Evolutionary conservation across 2,888 invertebrate species (phyloP).

Genomic region (Drosophila cracens): DNA sequence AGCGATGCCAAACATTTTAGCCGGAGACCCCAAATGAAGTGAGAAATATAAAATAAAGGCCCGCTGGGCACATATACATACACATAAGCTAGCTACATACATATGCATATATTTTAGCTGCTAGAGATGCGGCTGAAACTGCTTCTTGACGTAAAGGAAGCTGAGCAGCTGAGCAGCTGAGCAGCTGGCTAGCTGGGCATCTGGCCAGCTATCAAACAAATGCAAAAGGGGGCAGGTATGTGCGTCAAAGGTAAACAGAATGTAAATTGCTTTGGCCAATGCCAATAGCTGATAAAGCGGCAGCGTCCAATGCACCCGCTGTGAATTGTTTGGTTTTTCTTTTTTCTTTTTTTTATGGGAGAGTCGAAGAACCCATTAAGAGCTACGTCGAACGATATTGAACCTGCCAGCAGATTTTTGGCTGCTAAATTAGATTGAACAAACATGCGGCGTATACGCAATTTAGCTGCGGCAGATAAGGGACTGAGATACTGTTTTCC

Average conservation of each 20-base stretch:
- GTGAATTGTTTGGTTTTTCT: slow-evolving; percentile 21
- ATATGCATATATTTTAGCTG: not conserved
- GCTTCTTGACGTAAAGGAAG: slow-evolving; percentile 29
- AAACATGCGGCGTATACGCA: slow-evolving; percentile 44
- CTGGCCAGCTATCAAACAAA: slow-evolving; percentile 5
- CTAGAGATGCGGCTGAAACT: not conserved
- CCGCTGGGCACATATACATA: slow-evolving; percentile 2
- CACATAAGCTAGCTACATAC: not conserved
- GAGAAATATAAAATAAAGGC: slow-evolving; percentile 75
- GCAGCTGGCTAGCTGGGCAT: not conserved
- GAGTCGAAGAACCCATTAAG: slow-evolving; percentile 56
- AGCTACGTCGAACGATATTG: slow-evolving; percentile 48
- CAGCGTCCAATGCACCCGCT: slow-evolving; percentile 51
- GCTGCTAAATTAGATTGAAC: slow-evolving; percentile 17
- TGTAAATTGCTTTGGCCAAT: slow-evolving; percentile 69
- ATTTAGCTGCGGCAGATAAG: slow-evolving; percentile 18
- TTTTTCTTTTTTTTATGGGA: slow-evolving; percentile 9
- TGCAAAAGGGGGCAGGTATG: slow-evolving; percentile 17
- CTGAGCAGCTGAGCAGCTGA: not conserved
- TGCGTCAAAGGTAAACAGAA: slow-evolving; percentile 62
- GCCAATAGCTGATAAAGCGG: slow-evolving; percentile 56
- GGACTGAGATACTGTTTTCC: not conserved
- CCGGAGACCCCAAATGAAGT: slow-evolving; percentile 66
- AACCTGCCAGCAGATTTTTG: slow-evolving; percentile 52
- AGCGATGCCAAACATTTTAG: slow-evolving; percentile 54